Conservation (phyloP, 2,113 vertebrate species). For the Cynocephalus volans region DNA sequence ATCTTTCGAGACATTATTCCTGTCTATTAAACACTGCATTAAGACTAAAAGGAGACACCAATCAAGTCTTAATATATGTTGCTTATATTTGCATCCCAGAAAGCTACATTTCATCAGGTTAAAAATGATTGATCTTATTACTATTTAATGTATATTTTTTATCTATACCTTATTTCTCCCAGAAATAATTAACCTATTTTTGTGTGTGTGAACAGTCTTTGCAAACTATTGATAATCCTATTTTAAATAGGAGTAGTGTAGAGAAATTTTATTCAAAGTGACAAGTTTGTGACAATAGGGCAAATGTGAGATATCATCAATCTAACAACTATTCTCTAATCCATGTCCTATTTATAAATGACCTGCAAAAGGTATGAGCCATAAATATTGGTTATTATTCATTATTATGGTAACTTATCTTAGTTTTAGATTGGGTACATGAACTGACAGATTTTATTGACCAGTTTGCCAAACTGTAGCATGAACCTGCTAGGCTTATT, state of each 20-base stretch:
- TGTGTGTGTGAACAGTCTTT: background rate
- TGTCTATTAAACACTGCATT: conserved; percentile 87
- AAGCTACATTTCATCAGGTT: conserved; percentile 82
- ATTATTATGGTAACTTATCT: background rate
- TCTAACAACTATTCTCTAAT: background rate
- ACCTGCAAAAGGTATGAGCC: background rate
- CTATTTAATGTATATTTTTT: conserved; percentile 71
- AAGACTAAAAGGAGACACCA: conserved; percentile 84
- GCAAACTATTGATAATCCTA: background rate
- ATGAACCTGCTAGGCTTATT: background rate
- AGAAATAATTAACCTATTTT: conserved; percentile 76
- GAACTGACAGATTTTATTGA: background rate
- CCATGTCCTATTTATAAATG: background rate
- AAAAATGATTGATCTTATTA: conserved; percentile 86
- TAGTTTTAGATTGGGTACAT: background rate
- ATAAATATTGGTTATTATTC: background rate
- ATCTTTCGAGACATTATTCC: conserved; percentile 85
- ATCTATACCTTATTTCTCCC: conserved; percentile 60
- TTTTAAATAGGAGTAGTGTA: background rate
- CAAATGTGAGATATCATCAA: background rate
- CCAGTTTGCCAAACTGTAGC: background rate
- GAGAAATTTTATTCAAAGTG: background rate
- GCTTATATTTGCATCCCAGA: conserved; percentile 84
- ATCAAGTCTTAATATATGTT: conserved; percentile 83
- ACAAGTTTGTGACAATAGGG: background rate